These are phyloP conservation scores for Callipepla squamata DNA, from an alignment of 2,113 vertebrate genomes.

Conservation along the genomic window DNA sequence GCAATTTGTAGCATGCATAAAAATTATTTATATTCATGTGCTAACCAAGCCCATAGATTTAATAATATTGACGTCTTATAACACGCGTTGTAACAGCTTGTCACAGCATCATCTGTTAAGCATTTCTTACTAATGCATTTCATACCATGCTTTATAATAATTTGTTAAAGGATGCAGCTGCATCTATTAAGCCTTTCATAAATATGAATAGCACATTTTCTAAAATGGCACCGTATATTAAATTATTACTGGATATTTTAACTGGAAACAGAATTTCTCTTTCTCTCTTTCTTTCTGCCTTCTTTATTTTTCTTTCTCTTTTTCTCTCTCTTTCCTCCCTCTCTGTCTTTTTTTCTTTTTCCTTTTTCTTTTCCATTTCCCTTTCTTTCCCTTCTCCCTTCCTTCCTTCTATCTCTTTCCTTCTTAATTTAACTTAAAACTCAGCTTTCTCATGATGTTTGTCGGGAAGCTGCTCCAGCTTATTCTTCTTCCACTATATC, in stretches of 20 bases:
- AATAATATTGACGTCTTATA: constrained; percentile 83
- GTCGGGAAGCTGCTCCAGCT: neutral
- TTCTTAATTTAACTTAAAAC: neutral
- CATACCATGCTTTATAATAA: constrained; percentile 79
- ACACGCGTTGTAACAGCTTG: constrained; percentile 80
- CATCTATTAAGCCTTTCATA: constrained; percentile 79
- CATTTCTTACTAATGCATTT: constrained; percentile 83
- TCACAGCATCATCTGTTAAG: constrained; percentile 83
- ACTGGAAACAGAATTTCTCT: constrained; percentile 53
- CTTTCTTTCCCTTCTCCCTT: neutral
- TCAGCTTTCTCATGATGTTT: neutral
- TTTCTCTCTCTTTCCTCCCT: neutral
- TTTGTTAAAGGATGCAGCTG: constrained; percentile 81
- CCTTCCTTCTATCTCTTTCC: neutral
- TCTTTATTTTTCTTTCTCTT: neutral
- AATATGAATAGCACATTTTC: constrained; percentile 80
- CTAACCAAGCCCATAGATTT: constrained; percentile 82
- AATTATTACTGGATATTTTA: constrained; percentile 73
- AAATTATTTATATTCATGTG: constrained; percentile 82
- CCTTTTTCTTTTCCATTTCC: neutral
- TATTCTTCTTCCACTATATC: neutral
- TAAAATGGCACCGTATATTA: constrained; percentile 78
- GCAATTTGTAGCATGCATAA: constrained; percentile 73
- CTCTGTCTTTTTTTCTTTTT: neutral
- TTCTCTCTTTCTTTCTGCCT: neutral